phyloP scores from a whole-genome alignment of 2,113 vertebrate genomes.

The Rattus rattus region DNA sequence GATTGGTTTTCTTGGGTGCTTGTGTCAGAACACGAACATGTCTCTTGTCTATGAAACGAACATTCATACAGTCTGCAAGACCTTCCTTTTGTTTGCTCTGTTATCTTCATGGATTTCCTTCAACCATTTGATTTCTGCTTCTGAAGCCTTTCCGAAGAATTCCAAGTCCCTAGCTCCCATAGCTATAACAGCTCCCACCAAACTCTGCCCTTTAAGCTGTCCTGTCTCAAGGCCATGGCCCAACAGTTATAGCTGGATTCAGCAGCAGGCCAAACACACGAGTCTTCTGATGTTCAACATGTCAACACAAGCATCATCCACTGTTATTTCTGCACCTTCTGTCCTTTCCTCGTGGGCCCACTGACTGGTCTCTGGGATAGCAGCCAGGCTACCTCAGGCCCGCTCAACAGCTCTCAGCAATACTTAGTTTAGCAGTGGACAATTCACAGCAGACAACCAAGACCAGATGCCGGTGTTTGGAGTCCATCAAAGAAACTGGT shows the following conservation, averaged over 20 bases:
- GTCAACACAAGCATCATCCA: background rate
- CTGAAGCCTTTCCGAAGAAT: conserved; percentile 21
- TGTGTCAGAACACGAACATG: conserved; percentile 12
- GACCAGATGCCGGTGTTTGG: background rate
- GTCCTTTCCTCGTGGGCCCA: background rate
- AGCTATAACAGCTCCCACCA: background rate
- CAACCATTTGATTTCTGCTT: conserved; percentile 38
- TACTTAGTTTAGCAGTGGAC: background rate
- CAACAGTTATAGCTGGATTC: background rate
- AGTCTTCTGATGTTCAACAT: background rate
- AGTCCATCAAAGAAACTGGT: conserved; percentile 34
- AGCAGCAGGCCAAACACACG: background rate
- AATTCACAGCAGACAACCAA: conserved; percentile 8
- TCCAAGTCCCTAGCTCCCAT: background rate
- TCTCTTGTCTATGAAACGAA: conserved; percentile 24
- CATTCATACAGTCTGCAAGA: conserved; percentile 1
- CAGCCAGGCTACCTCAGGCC: background rate
- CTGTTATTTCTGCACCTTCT: background rate
- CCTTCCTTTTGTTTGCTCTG: background rate
- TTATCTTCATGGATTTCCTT: conserved; percentile 13
- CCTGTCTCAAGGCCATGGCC: background rate
- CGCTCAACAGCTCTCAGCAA: background rate
- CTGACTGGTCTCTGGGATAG: background rate
- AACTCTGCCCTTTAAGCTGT: background rate
- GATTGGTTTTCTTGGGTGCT: conserved; percentile 41